A percentile compares a stretch with the other conserved stretches of the same genome.
Conservation (phyloP, 2,113 vertebrate genomes). For the Phrynosoma platyrhinos region DNA sequence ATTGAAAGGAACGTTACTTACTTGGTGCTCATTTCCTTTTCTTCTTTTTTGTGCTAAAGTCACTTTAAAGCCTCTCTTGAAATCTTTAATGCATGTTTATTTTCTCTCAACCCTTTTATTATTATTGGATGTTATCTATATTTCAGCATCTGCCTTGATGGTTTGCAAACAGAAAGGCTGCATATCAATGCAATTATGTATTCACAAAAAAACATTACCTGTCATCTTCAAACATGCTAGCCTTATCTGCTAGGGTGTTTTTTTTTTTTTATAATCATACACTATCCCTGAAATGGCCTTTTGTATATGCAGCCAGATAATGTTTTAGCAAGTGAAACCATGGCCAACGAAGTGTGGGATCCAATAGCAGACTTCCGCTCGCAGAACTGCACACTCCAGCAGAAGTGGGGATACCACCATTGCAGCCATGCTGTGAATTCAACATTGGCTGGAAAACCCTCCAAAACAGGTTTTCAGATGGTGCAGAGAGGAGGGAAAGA, state of each 20-base stretch:
- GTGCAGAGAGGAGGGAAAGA: background rate
- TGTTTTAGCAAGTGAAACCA: background rate
- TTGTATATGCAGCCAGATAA: fast-evolving
- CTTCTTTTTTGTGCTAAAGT: too few species aligned
- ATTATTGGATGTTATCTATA: background rate
- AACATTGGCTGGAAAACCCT: background rate
- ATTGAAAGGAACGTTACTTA: background rate
- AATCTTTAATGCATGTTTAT: background rate
- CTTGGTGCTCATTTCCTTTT: too few species aligned
- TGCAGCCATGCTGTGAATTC: background rate
- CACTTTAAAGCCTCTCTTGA: background rate
- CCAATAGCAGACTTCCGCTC: too few species aligned
- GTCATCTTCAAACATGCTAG: background rate
- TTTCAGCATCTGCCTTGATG: background rate
- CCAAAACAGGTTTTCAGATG: background rate
- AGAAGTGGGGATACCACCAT: too few species aligned
- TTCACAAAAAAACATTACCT: background rate
- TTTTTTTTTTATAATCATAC: conserved; percentile 9
- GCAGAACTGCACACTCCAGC: too few species aligned
- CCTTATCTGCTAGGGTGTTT: background rate
- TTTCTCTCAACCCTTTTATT: background rate
- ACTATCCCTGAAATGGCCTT: background rate
- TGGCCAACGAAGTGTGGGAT: background rate
- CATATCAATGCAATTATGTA: background rate
- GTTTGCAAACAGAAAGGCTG: background rate